Percentiles rank a stretch among this genome's conserved stretches.
Evolutionary conservation across 1,140 invertebrate genomes (phyloP).

Genomic region (Dendrolimus kikuchii): DNA sequence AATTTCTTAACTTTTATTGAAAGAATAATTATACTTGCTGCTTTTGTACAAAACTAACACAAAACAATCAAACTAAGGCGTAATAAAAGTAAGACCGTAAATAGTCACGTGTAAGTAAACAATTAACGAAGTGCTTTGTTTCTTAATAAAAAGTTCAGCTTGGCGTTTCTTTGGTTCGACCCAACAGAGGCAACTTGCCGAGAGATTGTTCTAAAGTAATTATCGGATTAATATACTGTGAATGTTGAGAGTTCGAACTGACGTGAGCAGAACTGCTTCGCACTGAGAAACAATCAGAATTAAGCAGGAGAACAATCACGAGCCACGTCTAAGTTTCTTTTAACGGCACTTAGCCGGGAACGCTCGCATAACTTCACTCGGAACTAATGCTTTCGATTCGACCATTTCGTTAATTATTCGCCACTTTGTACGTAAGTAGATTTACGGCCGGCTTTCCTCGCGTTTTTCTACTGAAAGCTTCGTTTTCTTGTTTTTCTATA

Average conservation of each 20-base stretch:
- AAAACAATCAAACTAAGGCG: too few relatives aligned
- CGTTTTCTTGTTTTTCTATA: conserved; percentile 32
- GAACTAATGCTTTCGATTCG: conserved; percentile 68
- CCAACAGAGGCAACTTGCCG: conserved; percentile 48
- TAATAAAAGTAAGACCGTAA: conserved; percentile 5
- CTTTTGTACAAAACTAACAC: too few relatives aligned
- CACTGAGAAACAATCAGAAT: conserved; percentile 66
- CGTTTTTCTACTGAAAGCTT: conserved; percentile 33
- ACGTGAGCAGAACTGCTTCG: conserved; percentile 59
- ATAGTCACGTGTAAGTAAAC: conserved; percentile 42
- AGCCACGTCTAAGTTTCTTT: conserved; percentile 68
- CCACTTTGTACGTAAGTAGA: conserved; percentile 70
- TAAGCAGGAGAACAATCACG: conserved; percentile 64
- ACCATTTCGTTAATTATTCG: conserved; percentile 71
- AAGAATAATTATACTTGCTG: too few relatives aligned
- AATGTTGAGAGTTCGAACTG: conserved; percentile 50
- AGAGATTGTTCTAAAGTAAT: conserved; percentile 69
- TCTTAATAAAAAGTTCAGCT: conserved; percentile 47
- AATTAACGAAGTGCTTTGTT: conserved; percentile 47
- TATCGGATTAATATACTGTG: conserved; percentile 67
- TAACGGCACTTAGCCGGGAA: conserved; percentile 61
- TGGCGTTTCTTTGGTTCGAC: conserved; percentile 37
- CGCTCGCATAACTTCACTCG: conserved; percentile 61
- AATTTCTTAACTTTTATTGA: too few relatives aligned
- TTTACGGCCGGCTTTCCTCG: conserved; percentile 60